A percentile compares a stretch with the other conserved stretches of the same genome.
Conservation (phyloP, 2,797 vertebrate genomes). For the Hoplostethus mediterraneus region DNA sequence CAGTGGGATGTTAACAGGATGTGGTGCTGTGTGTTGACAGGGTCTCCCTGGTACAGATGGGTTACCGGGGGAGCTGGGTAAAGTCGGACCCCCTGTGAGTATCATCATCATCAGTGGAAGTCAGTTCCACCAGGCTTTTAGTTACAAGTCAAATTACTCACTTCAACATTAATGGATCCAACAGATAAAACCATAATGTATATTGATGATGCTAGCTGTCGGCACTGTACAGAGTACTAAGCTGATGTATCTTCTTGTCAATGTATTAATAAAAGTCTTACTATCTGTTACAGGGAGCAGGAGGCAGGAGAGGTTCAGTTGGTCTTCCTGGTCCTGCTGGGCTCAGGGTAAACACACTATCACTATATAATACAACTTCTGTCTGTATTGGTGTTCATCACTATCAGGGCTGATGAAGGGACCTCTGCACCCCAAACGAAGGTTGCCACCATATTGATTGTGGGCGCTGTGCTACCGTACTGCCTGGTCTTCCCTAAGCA, state of each 20-base stretch:
- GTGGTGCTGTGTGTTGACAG: conserved; percentile 71
- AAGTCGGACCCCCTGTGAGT: conserved; percentile 90
- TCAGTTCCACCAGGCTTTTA: too few species aligned
- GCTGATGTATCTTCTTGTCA: background rate
- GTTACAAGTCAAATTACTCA: too few species aligned
- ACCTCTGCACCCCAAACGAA: too few species aligned
- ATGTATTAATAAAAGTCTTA: background rate
- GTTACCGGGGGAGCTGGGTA: conserved; percentile 94
- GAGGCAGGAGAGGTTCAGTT: conserved; percentile 88
- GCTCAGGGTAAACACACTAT: conserved; percentile 84
- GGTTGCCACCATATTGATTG: too few species aligned
- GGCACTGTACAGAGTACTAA: background rate
- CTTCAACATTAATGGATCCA: background rate
- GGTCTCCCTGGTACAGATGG: conserved; percentile 92
- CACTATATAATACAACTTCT: conserved; percentile 19
- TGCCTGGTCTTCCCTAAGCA: too few species aligned
- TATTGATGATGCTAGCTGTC: too few species aligned
- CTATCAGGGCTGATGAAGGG: too few species aligned
- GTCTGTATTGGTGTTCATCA: background rate
- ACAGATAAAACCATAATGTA: background rate
- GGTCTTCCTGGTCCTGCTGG: conserved; percentile 90
- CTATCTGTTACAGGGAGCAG: conserved; percentile 80
- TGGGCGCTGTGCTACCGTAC: too few species aligned
- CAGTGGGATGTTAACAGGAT: background rate
- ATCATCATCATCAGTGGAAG: conserved; percentile 38